Conservation (phyloP, 2,888 invertebrate species). For the Mechanitis messenoides region DNA sequence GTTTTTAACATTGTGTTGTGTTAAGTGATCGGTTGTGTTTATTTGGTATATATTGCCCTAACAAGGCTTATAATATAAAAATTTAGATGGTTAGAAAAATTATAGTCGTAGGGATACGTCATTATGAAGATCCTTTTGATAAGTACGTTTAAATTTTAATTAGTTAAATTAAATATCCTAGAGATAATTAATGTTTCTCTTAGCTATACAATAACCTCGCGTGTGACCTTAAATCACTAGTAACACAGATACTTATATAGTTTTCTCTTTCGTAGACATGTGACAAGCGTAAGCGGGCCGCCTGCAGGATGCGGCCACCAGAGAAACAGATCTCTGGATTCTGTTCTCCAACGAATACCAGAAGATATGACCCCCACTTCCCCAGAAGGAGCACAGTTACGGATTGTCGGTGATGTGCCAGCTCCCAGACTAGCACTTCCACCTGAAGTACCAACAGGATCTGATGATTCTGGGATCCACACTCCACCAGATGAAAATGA, state of each 20-base stretch:
- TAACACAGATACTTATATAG: constrained; percentile 20
- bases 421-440: constrained; percentile 77
- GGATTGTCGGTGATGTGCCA: constrained; percentile 54
- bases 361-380: constrained; percentile 83
- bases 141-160: constrained; percentile 40
- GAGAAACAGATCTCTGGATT: constrained; percentile 92
- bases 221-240: not conserved
- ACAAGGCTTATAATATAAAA: constrained; percentile 27
- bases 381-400: constrained; percentile 64
- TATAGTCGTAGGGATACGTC: constrained; percentile 65
- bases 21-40: constrained; percentile 3
- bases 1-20: constrained; percentile 32
- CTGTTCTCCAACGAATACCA: constrained; percentile 91
- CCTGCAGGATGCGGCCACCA: constrained; percentile 82
- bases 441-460: constrained; percentile 76
- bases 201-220: not conserved
- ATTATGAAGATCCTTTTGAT: constrained; percentile 71
- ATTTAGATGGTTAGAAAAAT: constrained; percentile 69
- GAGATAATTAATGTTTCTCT: constrained; percentile 3
- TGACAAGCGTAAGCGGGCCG: constrained; percentile 67
- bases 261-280: constrained; percentile 59
- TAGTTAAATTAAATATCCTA: not conserved
- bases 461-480: constrained; percentile 87
- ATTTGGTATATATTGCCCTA: constrained; percentile 21
- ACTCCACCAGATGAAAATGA: constrained; percentile 64